Conservation (phyloP, 2,113 vertebrate species). For the Sander vitreus region DNA sequence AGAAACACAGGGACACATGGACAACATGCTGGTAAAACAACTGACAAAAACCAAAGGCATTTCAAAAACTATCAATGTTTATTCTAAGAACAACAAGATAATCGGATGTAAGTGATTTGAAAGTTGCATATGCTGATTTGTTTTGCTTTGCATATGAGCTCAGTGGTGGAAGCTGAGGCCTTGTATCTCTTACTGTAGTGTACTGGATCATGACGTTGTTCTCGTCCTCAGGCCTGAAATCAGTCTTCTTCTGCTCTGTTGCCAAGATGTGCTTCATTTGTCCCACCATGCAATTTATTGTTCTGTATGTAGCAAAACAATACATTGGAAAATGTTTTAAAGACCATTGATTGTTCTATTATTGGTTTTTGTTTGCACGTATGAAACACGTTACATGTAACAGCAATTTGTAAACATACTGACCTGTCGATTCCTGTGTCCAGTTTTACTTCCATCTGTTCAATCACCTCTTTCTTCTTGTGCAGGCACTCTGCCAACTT, state of each 20-base stretch:
- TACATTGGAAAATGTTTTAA: neutral
- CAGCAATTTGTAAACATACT: slow-evolving; percentile 62
- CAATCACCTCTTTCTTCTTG: slow-evolving; percentile 99
- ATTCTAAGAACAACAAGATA: neutral
- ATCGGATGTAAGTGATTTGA: neutral
- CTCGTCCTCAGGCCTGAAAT: slow-evolving; percentile 98
- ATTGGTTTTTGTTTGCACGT: neutral
- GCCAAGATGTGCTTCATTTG: slow-evolving; percentile 98
- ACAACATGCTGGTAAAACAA: neutral
- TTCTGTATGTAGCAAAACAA: slow-evolving; percentile 83
- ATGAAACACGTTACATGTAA: slow-evolving; percentile 1
- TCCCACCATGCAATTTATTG: slow-evolving; percentile 98
- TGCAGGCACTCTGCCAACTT: slow-evolving; percentile 98
- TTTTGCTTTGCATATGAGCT: slow-evolving; percentile 35
- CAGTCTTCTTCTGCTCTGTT: slow-evolving; percentile 98
- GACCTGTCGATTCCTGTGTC: slow-evolving; percentile 98
- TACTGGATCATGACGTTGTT: slow-evolving; percentile 98
- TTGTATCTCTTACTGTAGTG: slow-evolving; percentile 89
- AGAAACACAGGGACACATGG: neutral
- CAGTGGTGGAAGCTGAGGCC: neutral
- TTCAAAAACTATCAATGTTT: neutral
- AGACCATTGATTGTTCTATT: neutral
- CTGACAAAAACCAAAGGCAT: neutral
- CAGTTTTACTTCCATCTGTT: slow-evolving; percentile 99
- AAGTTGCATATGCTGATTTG: slow-evolving; percentile 1